Conservation (phyloP, 2,888 invertebrate genomes). For the Ennomos fuscantarius region DNA sequence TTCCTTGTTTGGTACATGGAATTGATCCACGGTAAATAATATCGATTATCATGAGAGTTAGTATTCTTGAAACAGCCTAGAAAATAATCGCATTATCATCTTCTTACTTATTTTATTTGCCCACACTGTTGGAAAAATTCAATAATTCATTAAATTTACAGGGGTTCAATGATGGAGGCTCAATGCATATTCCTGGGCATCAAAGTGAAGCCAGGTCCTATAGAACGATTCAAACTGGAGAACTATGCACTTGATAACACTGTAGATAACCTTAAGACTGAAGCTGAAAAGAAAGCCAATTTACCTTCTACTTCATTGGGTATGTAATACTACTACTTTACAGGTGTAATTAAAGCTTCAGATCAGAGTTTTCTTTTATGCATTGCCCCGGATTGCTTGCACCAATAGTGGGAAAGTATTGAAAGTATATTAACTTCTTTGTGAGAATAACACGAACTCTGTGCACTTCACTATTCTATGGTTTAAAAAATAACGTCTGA, state of each 20-base stretch:
- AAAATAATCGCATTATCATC: neutral
- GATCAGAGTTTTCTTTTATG: no score
- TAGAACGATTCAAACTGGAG: constrained; percentile 79
- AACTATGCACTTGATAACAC: constrained; percentile 86
- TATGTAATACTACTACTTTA: constrained; percentile 54
- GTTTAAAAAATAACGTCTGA: no score
- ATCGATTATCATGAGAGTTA: no score
- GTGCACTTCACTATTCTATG: no score
- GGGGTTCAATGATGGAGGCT: constrained; percentile 54
- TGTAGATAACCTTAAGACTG: constrained; percentile 84
- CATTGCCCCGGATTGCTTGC: no score
- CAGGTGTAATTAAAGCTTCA: no score
- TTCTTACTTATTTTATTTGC: neutral
- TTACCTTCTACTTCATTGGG: constrained; percentile 85
- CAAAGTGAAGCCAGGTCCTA: constrained; percentile 77
- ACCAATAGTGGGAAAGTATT: no score
- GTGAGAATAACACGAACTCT: neutral
- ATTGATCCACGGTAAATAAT: no score
- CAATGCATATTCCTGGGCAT: constrained; percentile 74
- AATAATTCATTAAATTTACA: neutral
- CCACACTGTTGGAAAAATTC: no score
- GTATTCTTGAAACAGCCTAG: neutral
- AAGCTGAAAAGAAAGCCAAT: constrained; percentile 84
- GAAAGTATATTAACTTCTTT: neutral
- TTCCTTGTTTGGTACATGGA: no score